Conservation (phyloP, 2,113 vertebrate species). For the Onychorhynchus coronatus region DNA sequence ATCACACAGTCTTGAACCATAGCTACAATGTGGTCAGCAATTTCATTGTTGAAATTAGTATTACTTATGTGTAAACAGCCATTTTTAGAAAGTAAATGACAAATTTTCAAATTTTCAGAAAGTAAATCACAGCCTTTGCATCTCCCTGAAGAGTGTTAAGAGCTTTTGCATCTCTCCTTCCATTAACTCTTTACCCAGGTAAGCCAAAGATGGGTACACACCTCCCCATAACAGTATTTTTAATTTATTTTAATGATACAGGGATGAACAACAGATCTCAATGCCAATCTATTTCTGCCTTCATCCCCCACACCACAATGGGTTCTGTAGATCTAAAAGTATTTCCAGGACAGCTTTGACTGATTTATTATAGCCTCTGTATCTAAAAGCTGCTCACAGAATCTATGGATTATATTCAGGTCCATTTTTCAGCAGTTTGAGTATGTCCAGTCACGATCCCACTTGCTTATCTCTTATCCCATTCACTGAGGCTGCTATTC, state of each 20-base stretch:
- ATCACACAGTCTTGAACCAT: not conserved
- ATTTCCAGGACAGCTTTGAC: not conserved
- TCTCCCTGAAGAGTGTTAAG: not conserved
- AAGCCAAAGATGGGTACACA: not conserved
- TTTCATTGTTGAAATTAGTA: not conserved
- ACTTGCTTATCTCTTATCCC: not conserved
- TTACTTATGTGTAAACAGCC: not conserved
- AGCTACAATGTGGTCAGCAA: not conserved
- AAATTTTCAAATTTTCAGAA: not conserved
- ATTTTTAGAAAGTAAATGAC: not conserved
- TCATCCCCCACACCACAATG: not conserved
- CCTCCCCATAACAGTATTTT: fast-evolving
- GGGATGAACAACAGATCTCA: not conserved
- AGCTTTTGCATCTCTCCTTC: not conserved
- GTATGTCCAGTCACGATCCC: not conserved
- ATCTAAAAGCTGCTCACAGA: not conserved
- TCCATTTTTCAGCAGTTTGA: not conserved
- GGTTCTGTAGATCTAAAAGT: not conserved
- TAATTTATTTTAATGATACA: not conserved
- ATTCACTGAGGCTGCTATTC: not conserved
- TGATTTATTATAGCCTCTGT: not conserved
- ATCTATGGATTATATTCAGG: not conserved
- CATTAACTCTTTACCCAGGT: not conserved
- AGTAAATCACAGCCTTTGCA: not conserved
- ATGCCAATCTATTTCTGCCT: not conserved